Evolutionary conservation across 1,140 invertebrate species (phyloP).

Genomic region (Phymastichus coffea): DNA sequence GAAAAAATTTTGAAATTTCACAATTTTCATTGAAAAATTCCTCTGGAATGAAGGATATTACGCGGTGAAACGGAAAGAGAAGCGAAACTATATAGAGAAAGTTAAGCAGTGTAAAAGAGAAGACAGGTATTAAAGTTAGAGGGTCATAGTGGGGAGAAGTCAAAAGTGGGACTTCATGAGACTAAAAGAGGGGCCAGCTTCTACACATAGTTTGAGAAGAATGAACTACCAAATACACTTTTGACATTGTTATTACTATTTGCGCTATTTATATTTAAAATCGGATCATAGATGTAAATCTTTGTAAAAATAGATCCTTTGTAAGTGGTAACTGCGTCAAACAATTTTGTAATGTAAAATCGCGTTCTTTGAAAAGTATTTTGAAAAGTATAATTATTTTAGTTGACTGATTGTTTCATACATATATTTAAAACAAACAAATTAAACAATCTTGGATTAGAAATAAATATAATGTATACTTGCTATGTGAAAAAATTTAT

Average conservation of each 20-base stretch:
- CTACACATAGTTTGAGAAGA: conserved; percentile 1
- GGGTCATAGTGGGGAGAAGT: conserved; percentile 7
- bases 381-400: background rate
- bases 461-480: background rate
- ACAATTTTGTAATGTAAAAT: background rate
- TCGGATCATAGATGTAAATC: conserved; percentile 11
- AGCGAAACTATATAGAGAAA: conserved; percentile 21
- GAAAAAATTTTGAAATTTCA: conserved; percentile 1
- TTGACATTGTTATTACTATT: background rate
- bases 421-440: too few relatives aligned
- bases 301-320: conserved; percentile 8
- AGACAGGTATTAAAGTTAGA: background rate
- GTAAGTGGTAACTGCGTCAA: background rate
- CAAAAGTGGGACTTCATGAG: conserved; percentile 11
- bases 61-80: background rate
- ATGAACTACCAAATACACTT: background rate
- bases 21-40: background rate
- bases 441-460: too few relatives aligned
- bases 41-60: background rate
- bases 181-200: background rate
- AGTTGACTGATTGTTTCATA: too few relatives aligned
- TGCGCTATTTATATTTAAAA: conserved; percentile 14
- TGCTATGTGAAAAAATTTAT: conserved; percentile 6
- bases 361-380: background rate
- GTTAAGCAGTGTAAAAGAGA: conserved; percentile 9